Evolutionary conservation across 2,888 invertebrate species (phyloP), one percentile per base, ranked within the genome.

Genomic region (Anticlea derivata): DNA sequence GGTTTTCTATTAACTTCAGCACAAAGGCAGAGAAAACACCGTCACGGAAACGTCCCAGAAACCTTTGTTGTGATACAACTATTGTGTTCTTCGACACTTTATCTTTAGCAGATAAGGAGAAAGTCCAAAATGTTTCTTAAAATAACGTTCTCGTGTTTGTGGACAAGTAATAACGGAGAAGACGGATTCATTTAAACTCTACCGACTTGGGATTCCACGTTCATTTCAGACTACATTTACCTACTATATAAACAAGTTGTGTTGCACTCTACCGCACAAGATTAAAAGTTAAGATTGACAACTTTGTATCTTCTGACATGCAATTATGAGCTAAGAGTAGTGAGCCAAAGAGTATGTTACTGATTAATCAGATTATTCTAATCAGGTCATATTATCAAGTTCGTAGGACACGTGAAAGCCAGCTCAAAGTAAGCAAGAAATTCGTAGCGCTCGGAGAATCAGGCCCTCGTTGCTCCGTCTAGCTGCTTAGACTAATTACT

Each of bases 401-500:
- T 52, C 13, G n/a, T 8, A 23, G 12, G 24, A 8, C 23, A 24
- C 23, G 24, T 23, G 26, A 65, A 62, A 66, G 68, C 70, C 66
- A 66, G 58, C 65, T 57, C 41, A 48, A 71, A 75, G 65, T 73
- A 68, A 77, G 69, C 73, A 68, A 68, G 72, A 68, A 67, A 74
- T 68, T 70, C 71, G 68, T 71, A 76, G 75, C 68, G 70, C 61
- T 74, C 70, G 68, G 73, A 64, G 60, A 73, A 68, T 73, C 65
- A 62, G 70, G 72, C 75, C 75, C 67, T n/a, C 69, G 75, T 71
- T 68, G 70, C 74, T 75, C 74, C 70, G 75, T 73, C 70, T 75
- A 70, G 72, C 69, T 80, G 78, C 78, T 85, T 77, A 80, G 75
- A 79, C 80, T 88, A 87, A 88, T 87, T 86, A 85, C 81, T 81